Evolutionary conservation across 2,113 vertebrate species (phyloP).

Genomic region (Hippocampus comes): DNA sequence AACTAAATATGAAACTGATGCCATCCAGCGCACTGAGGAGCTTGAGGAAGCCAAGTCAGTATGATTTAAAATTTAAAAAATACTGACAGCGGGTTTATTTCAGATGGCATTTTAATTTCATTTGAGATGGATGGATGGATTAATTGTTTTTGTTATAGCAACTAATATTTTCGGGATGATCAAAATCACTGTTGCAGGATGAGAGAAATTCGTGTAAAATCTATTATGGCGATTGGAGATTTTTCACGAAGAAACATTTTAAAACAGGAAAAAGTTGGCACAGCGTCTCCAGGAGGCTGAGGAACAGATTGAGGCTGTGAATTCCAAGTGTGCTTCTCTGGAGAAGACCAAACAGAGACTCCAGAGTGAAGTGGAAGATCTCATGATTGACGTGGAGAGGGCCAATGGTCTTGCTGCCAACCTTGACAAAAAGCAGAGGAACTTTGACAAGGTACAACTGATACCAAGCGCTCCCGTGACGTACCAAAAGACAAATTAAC

Average conservation of each 20-base stretch:
- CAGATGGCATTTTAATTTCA: neutral
- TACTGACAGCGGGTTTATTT: neutral
- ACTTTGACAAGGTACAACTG: constrained; percentile 52
- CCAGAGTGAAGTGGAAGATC: constrained; percentile 63
- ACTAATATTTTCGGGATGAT: neutral
- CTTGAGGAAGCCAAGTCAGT: constrained; percentile 81
- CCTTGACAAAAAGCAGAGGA: constrained; percentile 61
- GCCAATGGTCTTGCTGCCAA: constrained; percentile 56
- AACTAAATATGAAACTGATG: constrained; percentile 80
- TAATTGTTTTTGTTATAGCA: neutral
- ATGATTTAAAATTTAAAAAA: constrained; percentile 13
- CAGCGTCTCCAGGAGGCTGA: constrained; percentile 60
- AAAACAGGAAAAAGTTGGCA: constrained; percentile 45
- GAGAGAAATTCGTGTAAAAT: neutral
- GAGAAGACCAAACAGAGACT: constrained; percentile 63
- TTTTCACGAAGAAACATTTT: neutral
- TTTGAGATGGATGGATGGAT: neutral
- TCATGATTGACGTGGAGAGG: constrained; percentile 64
- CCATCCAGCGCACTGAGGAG: constrained; percentile 82
- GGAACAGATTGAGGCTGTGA: constrained; percentile 59
- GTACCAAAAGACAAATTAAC: neutral
- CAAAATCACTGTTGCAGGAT: neutral
- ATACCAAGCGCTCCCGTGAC: neutral
- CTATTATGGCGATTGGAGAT: neutral
- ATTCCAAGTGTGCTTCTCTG: constrained; percentile 61